phyloP scores from a whole-genome alignment of 2,797 vertebrate genomes.

The Sebastes goodei region DNA sequence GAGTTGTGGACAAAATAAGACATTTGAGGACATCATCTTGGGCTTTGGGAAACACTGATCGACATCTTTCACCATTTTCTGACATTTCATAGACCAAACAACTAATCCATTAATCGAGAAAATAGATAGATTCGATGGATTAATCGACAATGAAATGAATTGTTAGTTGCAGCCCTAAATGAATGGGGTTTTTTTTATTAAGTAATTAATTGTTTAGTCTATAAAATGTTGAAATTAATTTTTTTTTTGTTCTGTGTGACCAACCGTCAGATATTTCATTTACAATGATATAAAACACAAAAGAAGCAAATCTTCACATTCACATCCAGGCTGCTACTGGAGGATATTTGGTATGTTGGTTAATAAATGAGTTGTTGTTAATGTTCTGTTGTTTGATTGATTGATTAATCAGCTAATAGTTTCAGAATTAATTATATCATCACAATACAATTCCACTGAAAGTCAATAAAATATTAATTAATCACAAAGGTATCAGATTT shows the following conservation, averaged over 20 bases:
- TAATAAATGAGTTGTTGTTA: neutral
- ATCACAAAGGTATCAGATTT: neutral
- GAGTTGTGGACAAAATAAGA: neutral
- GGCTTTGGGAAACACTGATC: too few species aligned
- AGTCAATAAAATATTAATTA: neutral
- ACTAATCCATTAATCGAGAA: too few species aligned
- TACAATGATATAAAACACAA: neutral
- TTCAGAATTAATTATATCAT: neutral
- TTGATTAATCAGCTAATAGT: neutral
- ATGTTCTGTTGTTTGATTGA: neutral
- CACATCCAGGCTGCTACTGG: rapidly evolving
- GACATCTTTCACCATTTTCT: too few species aligned
- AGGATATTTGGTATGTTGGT: neutral
- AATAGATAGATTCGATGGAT: too few species aligned
- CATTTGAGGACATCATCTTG: too few species aligned
- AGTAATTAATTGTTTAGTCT: too few species aligned
- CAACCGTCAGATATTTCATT: neutral
- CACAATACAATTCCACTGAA: neutral
- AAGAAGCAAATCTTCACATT: neutral
- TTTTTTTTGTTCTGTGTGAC: neutral
- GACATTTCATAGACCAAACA: too few species aligned
- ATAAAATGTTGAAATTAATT: neutral
- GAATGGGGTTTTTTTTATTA: rapidly evolving
- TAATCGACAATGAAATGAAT: too few species aligned
- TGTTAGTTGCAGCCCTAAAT: too few species aligned